These are phyloP conservation scores for Lanistes nyassanus DNA, from an alignment of 1,140 invertebrate genomes.

Conservation along the genomic window DNA sequence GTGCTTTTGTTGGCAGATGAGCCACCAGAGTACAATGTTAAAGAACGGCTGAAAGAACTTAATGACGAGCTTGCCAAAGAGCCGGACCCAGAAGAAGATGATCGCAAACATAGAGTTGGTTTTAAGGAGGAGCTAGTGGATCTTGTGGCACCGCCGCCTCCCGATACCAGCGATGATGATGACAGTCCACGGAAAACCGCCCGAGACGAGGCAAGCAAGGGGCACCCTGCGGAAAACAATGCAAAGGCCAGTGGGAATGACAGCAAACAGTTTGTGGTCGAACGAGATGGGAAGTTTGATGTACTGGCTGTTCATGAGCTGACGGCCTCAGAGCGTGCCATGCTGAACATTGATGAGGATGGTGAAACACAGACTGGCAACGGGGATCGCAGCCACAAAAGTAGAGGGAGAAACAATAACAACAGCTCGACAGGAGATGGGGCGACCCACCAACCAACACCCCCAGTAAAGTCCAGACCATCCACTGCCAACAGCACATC, in stretches of 20 bases:
- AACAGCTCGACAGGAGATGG: neutral
- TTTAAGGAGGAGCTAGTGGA: conserved; percentile 62
- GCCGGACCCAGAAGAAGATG: conserved; percentile 48
- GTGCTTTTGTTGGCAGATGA: conserved; percentile 46
- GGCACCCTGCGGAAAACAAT: neutral
- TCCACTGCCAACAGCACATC: conserved; percentile 18
- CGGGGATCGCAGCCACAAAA: conserved; percentile 2
- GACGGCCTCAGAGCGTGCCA: conserved; percentile 34
- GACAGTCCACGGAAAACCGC: conserved; percentile 31
- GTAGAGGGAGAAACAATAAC: neutral
- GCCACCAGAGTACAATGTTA: conserved; percentile 62
- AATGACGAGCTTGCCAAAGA: conserved; percentile 63
- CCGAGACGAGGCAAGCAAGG: conserved; percentile 9
- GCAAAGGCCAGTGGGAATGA: neutral
- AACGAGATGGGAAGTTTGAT: conserved; percentile 62
- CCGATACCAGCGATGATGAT: conserved; percentile 54
- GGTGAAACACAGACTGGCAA: neutral
- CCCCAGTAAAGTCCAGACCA: conserved; percentile 51
- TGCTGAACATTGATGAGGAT: conserved; percentile 23
- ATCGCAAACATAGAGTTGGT: conserved; percentile 47
- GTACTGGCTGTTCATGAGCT: conserved; percentile 56
- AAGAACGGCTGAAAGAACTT: conserved; percentile 54
- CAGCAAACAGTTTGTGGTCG: conserved; percentile 46
- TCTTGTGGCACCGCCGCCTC: conserved; percentile 54
- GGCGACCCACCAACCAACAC: conserved; percentile 36